Evolutionary conservation across 2,888 invertebrate genomes (phyloP), one percentile per base, ranked within the genome.

Genomic region (Antitype chi): DNA sequence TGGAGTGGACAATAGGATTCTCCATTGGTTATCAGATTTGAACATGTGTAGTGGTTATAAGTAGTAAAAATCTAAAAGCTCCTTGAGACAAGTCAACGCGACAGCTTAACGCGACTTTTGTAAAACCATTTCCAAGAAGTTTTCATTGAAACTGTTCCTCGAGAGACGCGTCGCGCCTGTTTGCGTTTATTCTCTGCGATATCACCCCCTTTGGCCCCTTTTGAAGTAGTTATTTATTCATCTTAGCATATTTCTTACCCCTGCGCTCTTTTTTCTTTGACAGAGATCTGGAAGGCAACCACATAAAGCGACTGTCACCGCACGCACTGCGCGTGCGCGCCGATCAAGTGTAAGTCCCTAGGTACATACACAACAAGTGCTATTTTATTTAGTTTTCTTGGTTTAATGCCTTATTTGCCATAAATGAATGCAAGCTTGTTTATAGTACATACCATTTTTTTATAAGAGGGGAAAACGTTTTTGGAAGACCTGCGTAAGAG

Each of bases 241-340:
- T 17, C 4, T 11, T 5, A 38, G 1, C 11, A 23, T 32, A 53
- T 68, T n/a, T 43, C 23, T 47, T 8, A 76, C 7, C 7, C 4
- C 23, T 28, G 0, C 0, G 15, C 4, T 55, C 0, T 20, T 25
- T 13, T 53, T 32, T 52, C 49, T 32, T 57, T 96, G 94, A 23
- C 95, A 98, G 98, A 86, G 98, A 98, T 93, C 95, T 98, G 91
- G 98, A 98, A 92, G 97, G 97, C 53, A 98, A 98, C 94, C 97
- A 97, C 92, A 98, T 98, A 78, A 96, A 95, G 88, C 96, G 95
- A 75, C 96, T 98, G 74, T 94, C 97, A 17, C 92, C 97, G 64
- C 98, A 98, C 92, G 97, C 98, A 64, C 96, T 98, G 76, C 97
- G 97, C 85, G 97, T 98, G 80, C 97, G 97, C 91, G 98, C 98